Conservation (phyloP, 2,888 invertebrate species). For the Macrostomum cliftonense region DNA sequence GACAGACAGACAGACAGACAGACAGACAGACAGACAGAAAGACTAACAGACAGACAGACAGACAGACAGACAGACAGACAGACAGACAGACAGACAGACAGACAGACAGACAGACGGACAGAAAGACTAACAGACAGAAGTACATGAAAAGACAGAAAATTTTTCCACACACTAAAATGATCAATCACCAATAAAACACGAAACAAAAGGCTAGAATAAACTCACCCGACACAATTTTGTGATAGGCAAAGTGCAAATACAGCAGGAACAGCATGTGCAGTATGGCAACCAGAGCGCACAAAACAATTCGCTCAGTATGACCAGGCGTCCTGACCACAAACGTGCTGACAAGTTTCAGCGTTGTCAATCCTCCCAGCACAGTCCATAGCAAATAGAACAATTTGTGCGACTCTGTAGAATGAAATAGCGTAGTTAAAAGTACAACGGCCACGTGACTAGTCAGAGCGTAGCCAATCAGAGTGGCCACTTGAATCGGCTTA, state of each 20-base stretch:
- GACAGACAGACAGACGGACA: too few relatives aligned
- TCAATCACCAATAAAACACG: neutral
- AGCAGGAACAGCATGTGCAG: slow-evolving; percentile 38
- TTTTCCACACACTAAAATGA: too few relatives aligned
- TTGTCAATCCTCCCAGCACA: slow-evolving; percentile 36
- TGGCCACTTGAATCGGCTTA: slow-evolving; percentile 34
- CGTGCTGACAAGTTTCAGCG: slow-evolving; percentile 35
- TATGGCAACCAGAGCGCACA: slow-evolving; percentile 25
- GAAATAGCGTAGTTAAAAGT: slow-evolving; percentile 36
- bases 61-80: too few relatives aligned
- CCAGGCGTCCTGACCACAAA: slow-evolving; percentile 22
- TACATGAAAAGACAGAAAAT: too few relatives aligned
- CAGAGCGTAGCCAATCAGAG: slow-evolving; percentile 39
- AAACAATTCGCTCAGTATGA: slow-evolving; percentile 29
- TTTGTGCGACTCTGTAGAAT: slow-evolving; percentile 37
- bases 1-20: too few relatives aligned
- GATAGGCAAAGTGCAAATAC: slow-evolving; percentile 42
- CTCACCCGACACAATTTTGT: slow-evolving; percentile 35
- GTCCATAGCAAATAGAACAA: slow-evolving; percentile 38
- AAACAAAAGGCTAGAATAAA: neutral
- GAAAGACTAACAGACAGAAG: too few relatives aligned
- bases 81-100: too few relatives aligned
- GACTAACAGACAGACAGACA: too few relatives aligned
- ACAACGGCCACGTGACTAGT: slow-evolving; percentile 39
- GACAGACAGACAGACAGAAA: too few relatives aligned